Percentiles rank a stretch among this genome's conserved stretches.
phyloP scores from a whole-genome alignment of 2,888 invertebrate species.

The Melipona beecheii region DNA sequence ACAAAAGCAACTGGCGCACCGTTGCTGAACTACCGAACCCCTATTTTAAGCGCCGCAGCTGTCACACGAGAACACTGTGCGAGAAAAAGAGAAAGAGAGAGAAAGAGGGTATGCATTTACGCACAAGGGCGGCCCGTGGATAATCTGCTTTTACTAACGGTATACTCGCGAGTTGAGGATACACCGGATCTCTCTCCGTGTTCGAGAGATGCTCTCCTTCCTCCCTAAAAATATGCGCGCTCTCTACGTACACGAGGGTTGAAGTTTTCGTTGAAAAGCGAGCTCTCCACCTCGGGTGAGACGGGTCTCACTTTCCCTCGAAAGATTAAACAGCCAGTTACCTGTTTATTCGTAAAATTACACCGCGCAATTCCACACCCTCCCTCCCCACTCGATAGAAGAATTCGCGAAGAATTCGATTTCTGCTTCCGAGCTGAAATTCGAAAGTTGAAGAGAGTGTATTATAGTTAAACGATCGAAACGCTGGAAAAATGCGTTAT shows the following conservation, averaged over 20 bases:
- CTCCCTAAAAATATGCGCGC: conserved; percentile 12
- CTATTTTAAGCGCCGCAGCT: conserved; percentile 72
- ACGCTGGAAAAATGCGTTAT: too few species aligned
- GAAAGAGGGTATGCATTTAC: conserved; percentile 55
- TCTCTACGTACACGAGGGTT: conserved; percentile 3
- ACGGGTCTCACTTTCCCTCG: not conserved
- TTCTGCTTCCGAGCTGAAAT: too few species aligned
- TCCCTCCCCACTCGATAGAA: too few species aligned
- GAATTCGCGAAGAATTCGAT: too few species aligned
- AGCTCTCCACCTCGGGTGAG: too few species aligned
- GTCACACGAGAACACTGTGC: conserved; percentile 40
- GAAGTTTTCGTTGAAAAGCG: conserved; percentile 9
- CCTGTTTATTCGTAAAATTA: too few species aligned
- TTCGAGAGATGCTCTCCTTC: conserved; percentile 31
- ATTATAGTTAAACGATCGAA: too few species aligned
- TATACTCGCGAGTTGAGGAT: conserved; percentile 49
- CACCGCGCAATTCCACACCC: too few species aligned
- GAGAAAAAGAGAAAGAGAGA: conserved; percentile 10
- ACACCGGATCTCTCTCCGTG: conserved; percentile 22
- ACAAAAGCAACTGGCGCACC: conserved; percentile 51
- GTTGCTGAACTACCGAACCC: conserved; percentile 60
- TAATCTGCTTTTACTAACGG: conserved; percentile 55
- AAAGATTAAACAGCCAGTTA: too few species aligned
- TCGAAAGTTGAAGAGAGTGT: too few species aligned
- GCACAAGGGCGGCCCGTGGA: conserved; percentile 55